Base-by-base conservation (phyloP, 1,140 invertebrate species). In the Pinna nobilis region DNA sequence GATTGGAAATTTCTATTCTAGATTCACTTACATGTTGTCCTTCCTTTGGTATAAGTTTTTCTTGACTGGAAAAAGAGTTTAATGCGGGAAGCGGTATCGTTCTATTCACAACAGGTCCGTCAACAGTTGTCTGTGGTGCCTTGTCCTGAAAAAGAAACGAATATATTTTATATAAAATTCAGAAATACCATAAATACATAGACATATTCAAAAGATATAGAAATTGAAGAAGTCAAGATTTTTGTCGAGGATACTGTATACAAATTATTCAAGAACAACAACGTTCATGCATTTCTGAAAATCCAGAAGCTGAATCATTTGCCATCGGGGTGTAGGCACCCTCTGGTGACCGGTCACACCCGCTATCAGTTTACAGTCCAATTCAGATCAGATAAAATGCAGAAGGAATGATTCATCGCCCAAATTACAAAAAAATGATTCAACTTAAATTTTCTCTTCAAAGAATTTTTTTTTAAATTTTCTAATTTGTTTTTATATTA, bases 71-170 rank as follows among this genome's bases (percentile, higher is more conserved):
- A 77, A 61, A 68, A n/a, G 64, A 70, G 30, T 66, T 53, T 3
- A 64, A 44, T 6, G 51, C 72, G 39, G 81, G 81, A 25, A 83
- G 71, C 49, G 77, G 74, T 15, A 83, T 83, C 60, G 70, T 74
- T 47, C 79, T 74, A 23, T 81, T 77, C n/a, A 81, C 63, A 11
- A 79, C 67, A 3, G 79, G 74, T 28, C 76, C 79, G 15, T 74
- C 75, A 11, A 72, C 65, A 11, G 76, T 76, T 47, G 66, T 78
- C 11, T 80, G 74, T 20, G 79, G 79, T 15, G 71, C 55, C 44
- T 55, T 63, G 15, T 78, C 76, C 70, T 76, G 66, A 50, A 77
- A 74, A n/a, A 50, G 15, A 25, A 20, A 51, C 11, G 15, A 18
- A 18, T 2, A 6, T 47, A 18, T 3, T 47, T 47, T 47, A 47